A percentile compares a stretch with the other conserved stretches of the same genome.
phyloP scores from a whole-genome alignment of 2,797 vertebrate species.

The Gephyroberyx darwinii region DNA sequence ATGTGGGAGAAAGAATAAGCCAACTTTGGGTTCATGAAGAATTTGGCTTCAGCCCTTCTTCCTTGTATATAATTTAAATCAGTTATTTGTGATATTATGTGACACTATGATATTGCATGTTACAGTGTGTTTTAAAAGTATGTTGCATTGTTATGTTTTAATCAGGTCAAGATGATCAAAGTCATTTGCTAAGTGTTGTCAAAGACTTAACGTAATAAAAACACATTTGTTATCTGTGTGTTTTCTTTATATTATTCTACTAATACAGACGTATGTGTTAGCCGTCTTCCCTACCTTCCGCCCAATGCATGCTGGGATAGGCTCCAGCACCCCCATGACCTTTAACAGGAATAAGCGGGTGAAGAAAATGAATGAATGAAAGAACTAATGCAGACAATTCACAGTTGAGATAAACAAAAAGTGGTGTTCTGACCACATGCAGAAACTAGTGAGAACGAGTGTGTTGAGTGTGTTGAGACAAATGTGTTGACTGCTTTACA shows the following conservation, averaged over 20 bases:
- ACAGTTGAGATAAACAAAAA: neutral
- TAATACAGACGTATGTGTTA: too few relatives aligned
- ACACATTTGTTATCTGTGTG: neutral
- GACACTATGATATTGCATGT: conserved; percentile 55
- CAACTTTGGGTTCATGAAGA: conserved; percentile 18
- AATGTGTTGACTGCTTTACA: conserved; percentile 10
- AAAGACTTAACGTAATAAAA: conserved; percentile 5
- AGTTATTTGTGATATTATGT: conserved; percentile 40
- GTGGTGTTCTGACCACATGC: conserved; percentile 21
- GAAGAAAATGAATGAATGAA: too few relatives aligned
- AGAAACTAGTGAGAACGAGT: neutral
- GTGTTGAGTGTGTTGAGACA: neutral
- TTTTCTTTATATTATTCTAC: conserved; percentile 10
- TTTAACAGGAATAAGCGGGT: too few relatives aligned
- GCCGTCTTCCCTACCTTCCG: too few relatives aligned
- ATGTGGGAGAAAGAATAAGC: conserved; percentile 10
- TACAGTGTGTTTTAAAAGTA: conserved; percentile 44
- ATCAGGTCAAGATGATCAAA: conserved; percentile 53
- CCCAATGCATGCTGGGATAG: too few relatives aligned
- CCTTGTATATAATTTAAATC: conserved; percentile 36
- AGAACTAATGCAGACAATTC: neutral
- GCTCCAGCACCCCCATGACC: too few relatives aligned
- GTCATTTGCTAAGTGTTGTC: conserved; percentile 32
- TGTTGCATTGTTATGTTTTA: conserved; percentile 46
- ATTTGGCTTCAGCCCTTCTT: neutral